Evolutionary conservation across 2,797 vertebrate genomes (phyloP), one percentile per base, ranked within the genome.

Genomic region (Pipistrellus nathusii): DNA sequence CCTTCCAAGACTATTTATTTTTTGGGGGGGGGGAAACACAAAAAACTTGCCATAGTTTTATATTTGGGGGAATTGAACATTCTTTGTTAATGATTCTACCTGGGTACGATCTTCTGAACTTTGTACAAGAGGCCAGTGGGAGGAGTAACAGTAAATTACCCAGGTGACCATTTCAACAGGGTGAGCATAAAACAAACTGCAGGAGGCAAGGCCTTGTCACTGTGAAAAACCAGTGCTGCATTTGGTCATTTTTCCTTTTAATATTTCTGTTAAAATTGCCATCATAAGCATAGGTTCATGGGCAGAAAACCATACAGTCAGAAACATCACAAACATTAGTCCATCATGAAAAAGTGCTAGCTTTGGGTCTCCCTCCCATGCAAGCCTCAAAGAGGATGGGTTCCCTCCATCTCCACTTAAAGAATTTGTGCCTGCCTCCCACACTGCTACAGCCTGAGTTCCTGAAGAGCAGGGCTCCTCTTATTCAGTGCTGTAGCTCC

Each of bases 101-200:
- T 80, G 38, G 20, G 13, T 27, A 84, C 3, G 3, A 14, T 57
- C 35, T 71, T 41, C 38, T 46, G 46, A 84, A 51, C 15, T 64
- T n/a, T 62, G 8, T 9, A n/a, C 3, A n/a, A 0, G 6, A 13
- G 14, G n/a, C 4, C 48, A 13, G 6, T 2, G 0, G 18, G 3
- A 77, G 9, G n/a, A 53, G 32, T 48, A 57, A 9, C 0, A 4
- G 32, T 25, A 55, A 68, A 14, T 68, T 55, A 62, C 9, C 51
- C 6, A n/a, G 35, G 62, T 80, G 51, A 81, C 18, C 11, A 72
- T 72, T 88, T 85, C 32, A 30, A 73, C 4, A 25, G 32, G 38
- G 5, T 53, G n/a, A 80, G 80, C 41, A 11, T 17, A 78, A 93
- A 91, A 53, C 12, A 30, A 64, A 41, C 23, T 38, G 6, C 25